These are phyloP conservation scores for Aurelia sp. DNA, from an alignment of 30 jellyfish, hydroid and myxozoan species.

Conservation along the genomic window DNA sequence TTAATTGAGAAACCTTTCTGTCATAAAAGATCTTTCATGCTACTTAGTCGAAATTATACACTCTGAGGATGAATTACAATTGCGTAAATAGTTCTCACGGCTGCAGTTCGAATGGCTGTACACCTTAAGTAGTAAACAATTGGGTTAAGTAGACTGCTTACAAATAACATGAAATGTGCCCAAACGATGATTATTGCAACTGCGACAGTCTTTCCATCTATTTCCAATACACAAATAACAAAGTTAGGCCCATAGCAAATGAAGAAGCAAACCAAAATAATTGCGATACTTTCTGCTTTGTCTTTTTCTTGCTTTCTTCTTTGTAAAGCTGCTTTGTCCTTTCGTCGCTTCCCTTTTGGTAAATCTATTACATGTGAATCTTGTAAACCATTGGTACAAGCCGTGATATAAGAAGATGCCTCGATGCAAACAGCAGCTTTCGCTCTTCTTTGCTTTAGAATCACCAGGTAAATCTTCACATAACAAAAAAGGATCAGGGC, in stretches of 20 bases:
- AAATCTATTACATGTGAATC: too few relatives aligned
- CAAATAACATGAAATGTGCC: constrained; percentile 5
- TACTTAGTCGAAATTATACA: too few relatives aligned
- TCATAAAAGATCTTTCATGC: too few relatives aligned
- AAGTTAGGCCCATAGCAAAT: constrained; percentile 15
- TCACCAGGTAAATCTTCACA: constrained; percentile 5
- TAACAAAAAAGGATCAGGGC: constrained; percentile 12
- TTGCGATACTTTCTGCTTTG: background rate
- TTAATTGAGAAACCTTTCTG: too few relatives aligned
- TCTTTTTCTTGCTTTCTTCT: constrained; percentile 25
- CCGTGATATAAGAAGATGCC: background rate
- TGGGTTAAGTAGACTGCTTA: constrained; percentile 11
- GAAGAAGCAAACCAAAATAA: constrained; percentile 12
- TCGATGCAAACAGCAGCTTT: background rate
- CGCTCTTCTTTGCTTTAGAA: background rate
- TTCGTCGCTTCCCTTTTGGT: background rate
- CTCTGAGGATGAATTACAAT: too few relatives aligned
- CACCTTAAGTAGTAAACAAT: constrained; percentile 17
- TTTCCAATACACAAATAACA: too few relatives aligned
- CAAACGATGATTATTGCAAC: background rate
- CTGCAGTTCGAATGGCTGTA: constrained; percentile 18
- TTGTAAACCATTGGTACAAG: too few relatives aligned
- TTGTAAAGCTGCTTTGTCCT: background rate
- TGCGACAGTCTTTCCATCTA: too few relatives aligned
- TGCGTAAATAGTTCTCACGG: background rate